Evolutionary conservation across 1,140 invertebrate genomes (phyloP).

Genomic region (Galleria mellonella): DNA sequence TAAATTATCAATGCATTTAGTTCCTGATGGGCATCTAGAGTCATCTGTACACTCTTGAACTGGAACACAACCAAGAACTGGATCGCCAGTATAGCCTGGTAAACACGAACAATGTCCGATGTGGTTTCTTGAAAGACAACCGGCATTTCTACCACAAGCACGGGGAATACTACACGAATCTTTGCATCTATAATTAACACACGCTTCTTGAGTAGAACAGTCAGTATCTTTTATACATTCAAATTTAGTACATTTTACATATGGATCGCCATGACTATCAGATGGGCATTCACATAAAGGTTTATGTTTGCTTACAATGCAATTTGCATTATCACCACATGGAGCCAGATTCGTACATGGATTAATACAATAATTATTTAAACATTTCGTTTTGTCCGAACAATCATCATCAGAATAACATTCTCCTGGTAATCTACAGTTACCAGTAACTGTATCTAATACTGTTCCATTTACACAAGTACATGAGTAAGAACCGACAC

Average conservation of each 20-base stretch:
- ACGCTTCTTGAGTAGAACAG: conserved; percentile 81
- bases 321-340: conserved; percentile 87
- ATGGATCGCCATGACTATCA: conserved; percentile 85
- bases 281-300: conserved; percentile 84
- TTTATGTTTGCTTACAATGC: conserved; percentile 79
- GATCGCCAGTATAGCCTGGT: conserved; percentile 89
- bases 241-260: conserved; percentile 79
- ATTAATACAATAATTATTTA: conserved; percentile 85
- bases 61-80: conserved; percentile 86
- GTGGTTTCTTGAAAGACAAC: conserved; percentile 82
- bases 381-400: conserved; percentile 83
- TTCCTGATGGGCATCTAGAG: conserved; percentile 85
- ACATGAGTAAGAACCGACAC: conserved; percentile 84
- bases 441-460: conserved; percentile 79
- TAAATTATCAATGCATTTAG: conserved; percentile 86
- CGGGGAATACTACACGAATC: conserved; percentile 87
- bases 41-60: conserved; percentile 87
- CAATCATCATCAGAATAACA: conserved; percentile 88
- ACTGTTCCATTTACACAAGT: conserved; percentile 86
- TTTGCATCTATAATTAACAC: conserved; percentile 85
- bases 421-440: conserved; percentile 85
- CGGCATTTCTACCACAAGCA: conserved; percentile 87
- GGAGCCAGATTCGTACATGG: conserved; percentile 80
- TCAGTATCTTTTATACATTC: conserved; percentile 89
- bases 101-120: conserved; percentile 87